phyloP scores from a whole-genome alignment of 2,888 invertebrate genomes.

The Epsilonema sp. region DNA sequence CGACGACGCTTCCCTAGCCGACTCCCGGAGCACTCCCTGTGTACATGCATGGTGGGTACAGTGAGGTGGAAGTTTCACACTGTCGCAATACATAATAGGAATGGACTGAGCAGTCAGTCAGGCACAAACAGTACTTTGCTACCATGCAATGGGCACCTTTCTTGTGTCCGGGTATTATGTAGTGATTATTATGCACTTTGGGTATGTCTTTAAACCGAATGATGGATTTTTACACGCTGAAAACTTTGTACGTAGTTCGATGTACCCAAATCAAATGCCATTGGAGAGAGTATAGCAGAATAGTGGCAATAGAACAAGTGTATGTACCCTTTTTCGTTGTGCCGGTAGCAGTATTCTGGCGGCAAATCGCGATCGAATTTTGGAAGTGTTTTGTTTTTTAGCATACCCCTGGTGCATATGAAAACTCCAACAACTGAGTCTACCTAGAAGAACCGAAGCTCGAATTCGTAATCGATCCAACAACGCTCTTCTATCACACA shows the following conservation, averaged over 20 bases:
- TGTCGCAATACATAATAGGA: too few species aligned
- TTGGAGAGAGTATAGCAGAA: too few species aligned
- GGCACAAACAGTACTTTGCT: conserved; percentile 3
- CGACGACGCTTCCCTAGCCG: conserved; percentile 59
- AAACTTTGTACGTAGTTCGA: too few species aligned
- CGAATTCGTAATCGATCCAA: conserved; percentile 29
- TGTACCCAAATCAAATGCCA: too few species aligned
- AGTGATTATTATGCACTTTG: conserved; percentile 85
- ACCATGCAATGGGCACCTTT: conserved; percentile 88
- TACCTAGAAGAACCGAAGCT: conserved; percentile 64
- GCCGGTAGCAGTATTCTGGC: conserved; percentile 76
- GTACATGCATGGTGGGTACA: too few species aligned
- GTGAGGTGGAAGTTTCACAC: too few species aligned
- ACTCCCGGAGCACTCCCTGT: conserved; percentile 92
- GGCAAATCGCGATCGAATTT: conserved; percentile 89
- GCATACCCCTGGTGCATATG: conserved; percentile 89
- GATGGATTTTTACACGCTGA: conserved; percentile 72
- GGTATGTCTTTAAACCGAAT: conserved; percentile 91
- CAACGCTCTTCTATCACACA: conserved; percentile 34
- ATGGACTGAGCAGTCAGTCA: background rate
- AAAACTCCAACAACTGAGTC: conserved; percentile 63
- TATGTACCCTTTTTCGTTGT: conserved; percentile 51
- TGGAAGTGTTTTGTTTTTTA: conserved; percentile 74
- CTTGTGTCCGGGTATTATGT: conserved; percentile 91
- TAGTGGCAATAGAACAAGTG: too few species aligned